These are phyloP conservation scores for Scaeva pyrastri DNA, from an alignment of 2,888 invertebrate genomes.

Conservation along the genomic window DNA sequence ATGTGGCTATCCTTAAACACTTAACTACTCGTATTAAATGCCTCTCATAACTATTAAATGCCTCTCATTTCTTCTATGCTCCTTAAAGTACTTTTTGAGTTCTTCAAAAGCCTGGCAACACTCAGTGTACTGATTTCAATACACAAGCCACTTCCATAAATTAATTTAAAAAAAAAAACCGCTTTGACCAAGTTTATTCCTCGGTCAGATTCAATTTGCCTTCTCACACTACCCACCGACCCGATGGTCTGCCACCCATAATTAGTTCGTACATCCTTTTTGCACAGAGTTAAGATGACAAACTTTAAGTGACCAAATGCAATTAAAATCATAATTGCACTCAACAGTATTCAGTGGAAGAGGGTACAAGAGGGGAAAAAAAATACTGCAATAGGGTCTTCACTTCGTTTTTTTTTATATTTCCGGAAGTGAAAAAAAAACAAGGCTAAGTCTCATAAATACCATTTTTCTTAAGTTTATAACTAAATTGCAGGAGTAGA, in stretches of 20 bases:
- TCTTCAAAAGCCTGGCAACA: too few relatives aligned
- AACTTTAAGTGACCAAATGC: constrained; percentile 51
- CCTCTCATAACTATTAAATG: too few relatives aligned
- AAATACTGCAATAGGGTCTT: not conserved
- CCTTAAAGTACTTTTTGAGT: too few relatives aligned
- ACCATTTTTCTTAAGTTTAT: not conserved
- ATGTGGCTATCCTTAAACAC: too few relatives aligned
- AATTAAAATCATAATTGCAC: constrained; percentile 70
- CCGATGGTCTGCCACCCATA: not conserved
- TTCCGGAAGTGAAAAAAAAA: not conserved
- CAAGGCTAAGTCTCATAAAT: not conserved
- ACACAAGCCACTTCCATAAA: constrained; percentile 31
- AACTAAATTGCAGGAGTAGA: too few relatives aligned
- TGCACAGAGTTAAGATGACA: not conserved
- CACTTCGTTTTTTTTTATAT: not conserved
- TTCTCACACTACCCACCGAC: not conserved
- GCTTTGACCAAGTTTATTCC: constrained; percentile 32
- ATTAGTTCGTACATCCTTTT: constrained; percentile 37
- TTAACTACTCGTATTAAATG: too few relatives aligned
- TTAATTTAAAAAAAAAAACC: constrained; percentile 38
- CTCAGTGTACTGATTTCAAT: not conserved
- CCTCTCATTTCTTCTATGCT: too few relatives aligned
- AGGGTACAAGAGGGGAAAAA: constrained; percentile 14
- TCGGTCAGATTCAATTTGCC: constrained; percentile 46
- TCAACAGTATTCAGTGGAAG: constrained; percentile 34